Conservation (phyloP, 2,113 vertebrate genomes). For the Embiotoca jacksoni region DNA sequence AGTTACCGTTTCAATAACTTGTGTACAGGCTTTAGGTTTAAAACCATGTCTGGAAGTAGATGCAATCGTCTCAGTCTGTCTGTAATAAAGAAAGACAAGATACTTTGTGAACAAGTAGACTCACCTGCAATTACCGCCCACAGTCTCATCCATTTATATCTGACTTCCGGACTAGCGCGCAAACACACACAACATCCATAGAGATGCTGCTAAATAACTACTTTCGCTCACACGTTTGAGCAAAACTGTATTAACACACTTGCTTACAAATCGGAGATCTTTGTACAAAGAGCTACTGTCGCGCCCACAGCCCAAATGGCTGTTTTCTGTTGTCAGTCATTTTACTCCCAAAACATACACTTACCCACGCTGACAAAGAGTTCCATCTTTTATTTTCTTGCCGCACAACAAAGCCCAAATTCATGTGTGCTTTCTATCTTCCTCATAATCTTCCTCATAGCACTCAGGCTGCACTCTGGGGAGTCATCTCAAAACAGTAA, state of each 20-base stretch:
- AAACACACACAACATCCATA: conserved; percentile 31
- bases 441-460: conserved; percentile 77
- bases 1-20: background rate
- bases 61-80: conserved; percentile 31
- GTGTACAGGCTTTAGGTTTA: conserved; percentile 14
- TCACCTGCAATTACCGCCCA: conserved; percentile 77
- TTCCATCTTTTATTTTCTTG: conserved; percentile 76
- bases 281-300: conserved; percentile 63
- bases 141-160: conserved; percentile 55
- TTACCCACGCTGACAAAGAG: conserved; percentile 67
- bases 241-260: conserved; percentile 60
- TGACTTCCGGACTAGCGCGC: conserved; percentile 20
- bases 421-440: conserved; percentile 75
- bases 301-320: conserved; percentile 68
- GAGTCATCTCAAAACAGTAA: conserved; percentile 71
- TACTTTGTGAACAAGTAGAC: conserved; percentile 57
- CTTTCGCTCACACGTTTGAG: conserved; percentile 48
- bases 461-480: conserved; percentile 72
- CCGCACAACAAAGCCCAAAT: conserved; percentile 77
- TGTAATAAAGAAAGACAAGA: conserved; percentile 47
- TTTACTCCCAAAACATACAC: conserved; percentile 76
- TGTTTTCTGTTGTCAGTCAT: conserved; percentile 80
- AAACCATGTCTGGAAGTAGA: conserved; percentile 33
- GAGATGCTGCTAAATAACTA: conserved; percentile 53
- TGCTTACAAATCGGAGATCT: conserved; percentile 58